Base-by-base conservation (phyloP, 2,888 invertebrate genomes). In the Tachystola acroxantha region DNA sequence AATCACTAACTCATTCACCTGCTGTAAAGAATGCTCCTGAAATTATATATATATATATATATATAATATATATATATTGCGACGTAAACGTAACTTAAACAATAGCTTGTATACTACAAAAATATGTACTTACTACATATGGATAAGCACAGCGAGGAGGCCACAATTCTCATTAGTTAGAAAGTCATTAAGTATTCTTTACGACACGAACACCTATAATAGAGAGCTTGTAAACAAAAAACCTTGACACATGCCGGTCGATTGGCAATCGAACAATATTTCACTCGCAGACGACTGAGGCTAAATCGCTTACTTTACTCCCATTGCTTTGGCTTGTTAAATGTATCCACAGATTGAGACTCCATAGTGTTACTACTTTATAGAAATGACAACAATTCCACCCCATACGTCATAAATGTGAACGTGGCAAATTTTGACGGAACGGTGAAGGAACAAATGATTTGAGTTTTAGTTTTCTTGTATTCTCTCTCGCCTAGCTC, bases 261-360 rank as follows among this genome's bases (percentile, higher is more conserved):
- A 49, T 40, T 48, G 41, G 37, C 48, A 53, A 53, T 57, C 50
- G 34, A 46, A 41, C 48, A 53, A 43, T 56, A 42, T 59, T 55
- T 48, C 41, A 50, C 16, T 16, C 16, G 40, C 43, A 37, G 40
- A 39, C 37, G 38, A 38, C 16, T 35, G 29, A 38, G 41, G 40
- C 49, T 52, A 41, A 51, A 45, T 46, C 47, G 42, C 45, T 48
- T 44, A 51, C 48, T 51, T 48, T 44, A 51, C 48, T 51, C 42
- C 47, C 43, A 42, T 46, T 43, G 42, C 45, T 43, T 32, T 30
- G 7, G 6, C 11, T 29, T 47, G 43, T 45, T 48, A 57, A 55
- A 52, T 50, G 51, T 49, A 53, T 48, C 51, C 40, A 50, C 40
- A 29, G 34, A 44, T 40, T 46, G 13, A 32, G 34, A 26, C 32